Percentiles rank a stretch among this genome's conserved stretches.
Evolutionary conservation across 2,113 vertebrate species (phyloP).

Genomic region (Urocolius indicus): DNA sequence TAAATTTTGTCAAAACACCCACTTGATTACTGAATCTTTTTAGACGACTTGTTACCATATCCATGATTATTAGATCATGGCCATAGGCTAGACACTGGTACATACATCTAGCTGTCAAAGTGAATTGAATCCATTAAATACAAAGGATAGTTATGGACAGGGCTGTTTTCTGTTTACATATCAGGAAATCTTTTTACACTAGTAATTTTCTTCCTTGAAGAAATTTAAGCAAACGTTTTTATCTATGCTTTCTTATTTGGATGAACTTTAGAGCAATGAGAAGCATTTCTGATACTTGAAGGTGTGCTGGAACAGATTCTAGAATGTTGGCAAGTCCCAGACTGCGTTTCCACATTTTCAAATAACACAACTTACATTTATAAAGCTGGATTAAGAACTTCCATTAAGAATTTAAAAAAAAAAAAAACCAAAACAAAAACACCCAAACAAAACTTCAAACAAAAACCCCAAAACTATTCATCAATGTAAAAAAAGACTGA

Average conservation of each 20-base stretch:
- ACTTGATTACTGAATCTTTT: constrained; percentile 68
- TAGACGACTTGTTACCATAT: constrained; percentile 63
- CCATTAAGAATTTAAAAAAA: background rate
- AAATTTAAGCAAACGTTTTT: background rate
- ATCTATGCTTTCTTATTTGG: background rate
- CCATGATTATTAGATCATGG: constrained; percentile 68
- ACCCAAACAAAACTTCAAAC: too few relatives aligned
- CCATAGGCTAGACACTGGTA: constrained; percentile 64
- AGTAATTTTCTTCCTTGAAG: background rate
- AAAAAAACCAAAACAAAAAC: background rate
- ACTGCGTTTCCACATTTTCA: background rate
- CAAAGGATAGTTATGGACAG: constrained; percentile 44
- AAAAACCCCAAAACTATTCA: background rate
- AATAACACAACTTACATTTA: background rate
- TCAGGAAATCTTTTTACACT: constrained; percentile 8
- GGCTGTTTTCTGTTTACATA: constrained; percentile 45
- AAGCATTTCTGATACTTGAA: background rate
- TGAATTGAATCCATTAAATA: constrained; percentile 67
- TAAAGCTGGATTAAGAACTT: background rate
- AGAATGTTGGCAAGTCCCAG: background rate
- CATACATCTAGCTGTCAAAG: constrained; percentile 70
- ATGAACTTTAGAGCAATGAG: background rate
- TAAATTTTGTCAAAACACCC: constrained; percentile 51
- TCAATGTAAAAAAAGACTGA: background rate
- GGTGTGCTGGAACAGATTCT: background rate